phyloP scores from a whole-genome alignment of 2,888 invertebrate genomes.

The Cheilosia impressa region DNA sequence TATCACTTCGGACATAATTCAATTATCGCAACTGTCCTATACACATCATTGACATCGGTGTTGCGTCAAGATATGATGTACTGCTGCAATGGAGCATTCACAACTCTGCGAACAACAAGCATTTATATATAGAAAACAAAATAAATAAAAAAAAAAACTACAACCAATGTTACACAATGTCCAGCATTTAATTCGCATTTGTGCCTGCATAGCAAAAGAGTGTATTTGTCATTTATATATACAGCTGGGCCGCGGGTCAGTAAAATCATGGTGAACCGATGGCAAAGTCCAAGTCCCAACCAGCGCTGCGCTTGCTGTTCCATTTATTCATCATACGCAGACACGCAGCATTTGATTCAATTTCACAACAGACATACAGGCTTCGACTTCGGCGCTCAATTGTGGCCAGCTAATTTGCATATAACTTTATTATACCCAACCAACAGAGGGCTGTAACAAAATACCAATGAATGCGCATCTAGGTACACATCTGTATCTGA shows the following conservation, averaged over 20 bases:
- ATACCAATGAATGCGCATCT: neutral
- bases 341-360: constrained; percentile 45
- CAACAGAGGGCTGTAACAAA: constrained; percentile 8
- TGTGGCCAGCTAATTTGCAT: constrained; percentile 50
- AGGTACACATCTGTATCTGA: neutral
- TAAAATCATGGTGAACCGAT: constrained; percentile 47
- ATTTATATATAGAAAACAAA: neutral
- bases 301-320: neutral
- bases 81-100: constrained; percentile 49
- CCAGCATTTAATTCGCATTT: constrained; percentile 40
- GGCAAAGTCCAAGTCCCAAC: neutral
- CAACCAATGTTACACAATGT: constrained; percentile 32
- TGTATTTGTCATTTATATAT: constrained; percentile 39
- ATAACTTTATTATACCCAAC: constrained; percentile 33
- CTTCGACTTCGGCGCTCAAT: constrained; percentile 21
- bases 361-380: constrained; percentile 17
- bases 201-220: constrained; percentile 8
- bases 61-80: constrained; percentile 40
- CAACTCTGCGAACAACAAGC: constrained; percentile 17
- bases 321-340: constrained; percentile 19
- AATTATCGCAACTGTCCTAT: constrained; percentile 24
- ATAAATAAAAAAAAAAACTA: neutral
- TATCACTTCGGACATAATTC: constrained; percentile 42
- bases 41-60: constrained; percentile 9
- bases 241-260: constrained; percentile 32